Conservation (phyloP, 2,888 invertebrate genomes). For the Pristionchus arcanus region DNA sequence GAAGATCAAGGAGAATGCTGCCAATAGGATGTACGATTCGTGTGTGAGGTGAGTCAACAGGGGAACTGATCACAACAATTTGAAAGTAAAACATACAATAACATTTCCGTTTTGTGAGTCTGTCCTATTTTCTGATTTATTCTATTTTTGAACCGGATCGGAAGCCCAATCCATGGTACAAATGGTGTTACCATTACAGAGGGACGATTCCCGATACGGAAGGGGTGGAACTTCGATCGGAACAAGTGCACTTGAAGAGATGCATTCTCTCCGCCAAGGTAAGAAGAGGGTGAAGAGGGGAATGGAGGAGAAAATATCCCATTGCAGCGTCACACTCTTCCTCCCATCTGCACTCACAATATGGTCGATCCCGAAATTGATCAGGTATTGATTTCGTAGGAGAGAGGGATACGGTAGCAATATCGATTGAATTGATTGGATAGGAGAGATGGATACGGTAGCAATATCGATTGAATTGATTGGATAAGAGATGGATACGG, state of each 20-base stretch:
- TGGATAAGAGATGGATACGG: no score
- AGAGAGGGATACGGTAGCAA: no score
- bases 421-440: no score
- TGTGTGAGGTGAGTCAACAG: slow-evolving; percentile 84
- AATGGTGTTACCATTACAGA: no score
- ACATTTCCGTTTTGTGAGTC: no score
- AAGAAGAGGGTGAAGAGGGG: slow-evolving; percentile 38
- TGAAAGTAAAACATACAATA: no score
- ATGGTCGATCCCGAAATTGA: slow-evolving; percentile 89
- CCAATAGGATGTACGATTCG: slow-evolving; percentile 94
- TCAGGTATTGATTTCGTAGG: slow-evolving; percentile 82
- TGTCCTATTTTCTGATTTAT: no score
- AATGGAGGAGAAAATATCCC: neutral
- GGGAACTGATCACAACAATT: no score
- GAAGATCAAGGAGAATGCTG: slow-evolving; percentile 92
- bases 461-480: no score
- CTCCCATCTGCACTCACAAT: slow-evolving; percentile 98
- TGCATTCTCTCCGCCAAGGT: slow-evolving; percentile 89
- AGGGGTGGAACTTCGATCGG: slow-evolving; percentile 89
- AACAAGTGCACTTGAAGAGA: slow-evolving; percentile 93
- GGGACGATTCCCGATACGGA: slow-evolving; percentile 91
- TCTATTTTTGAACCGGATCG: no score
- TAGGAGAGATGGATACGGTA: no score
- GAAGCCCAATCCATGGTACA: no score
- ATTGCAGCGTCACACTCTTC: slow-evolving; percentile 82